Base-by-base conservation (phyloP, 1,140 invertebrate genomes). In the Tetramorium parvispinum region DNA sequence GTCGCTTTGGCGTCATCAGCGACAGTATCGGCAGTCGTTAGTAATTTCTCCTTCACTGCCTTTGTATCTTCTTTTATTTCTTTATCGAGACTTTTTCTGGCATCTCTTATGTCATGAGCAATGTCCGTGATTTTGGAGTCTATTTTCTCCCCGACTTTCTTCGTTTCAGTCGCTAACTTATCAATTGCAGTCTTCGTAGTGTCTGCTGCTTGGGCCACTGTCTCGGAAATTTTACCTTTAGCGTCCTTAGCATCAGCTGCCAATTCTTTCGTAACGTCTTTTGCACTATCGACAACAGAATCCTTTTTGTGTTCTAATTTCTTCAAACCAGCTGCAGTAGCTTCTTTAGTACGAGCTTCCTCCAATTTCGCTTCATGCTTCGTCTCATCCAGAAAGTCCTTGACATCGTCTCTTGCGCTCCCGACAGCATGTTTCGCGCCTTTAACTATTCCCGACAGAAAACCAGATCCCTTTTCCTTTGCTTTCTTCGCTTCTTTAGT, bases 361-460 rank as follows among this genome's bases (percentile, higher is more conserved):
- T 77, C 57, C 2, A 77, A 40, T 11, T 65, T n/a, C 37, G 68
- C 77, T 0, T 66, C 10, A 2, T 73, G 11, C 51, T 93, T 94
- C 0, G 92, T 92, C 49, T 93, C 91, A 3, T 92, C 91, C 8
- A 91, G 79, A 75, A 93, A 93, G 51, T 95, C 93, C 46, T 93
- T 92, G 0, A 94, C 87, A 0, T 94, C 93, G 11, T 93, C 94
- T 0, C 90, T 91, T n/a, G 94, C 87, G 27, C 94, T 93, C 7
- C 93, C 93, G 3, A 91, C 92, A 7, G 94, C 91, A 46, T 94
- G 91, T 32, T 93, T 93, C 0, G 88, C 83, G 5, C 91, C 90
- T 59, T 92, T 92, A 13, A 93, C 89, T 1, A 92, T 87, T 3
- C 89, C 90, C 1, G 92, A 91, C 0, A 92, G 37, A 18, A 91